phyloP scores from a whole-genome alignment of 2,113 vertebrate species.

The Podilymbus podiceps region DNA sequence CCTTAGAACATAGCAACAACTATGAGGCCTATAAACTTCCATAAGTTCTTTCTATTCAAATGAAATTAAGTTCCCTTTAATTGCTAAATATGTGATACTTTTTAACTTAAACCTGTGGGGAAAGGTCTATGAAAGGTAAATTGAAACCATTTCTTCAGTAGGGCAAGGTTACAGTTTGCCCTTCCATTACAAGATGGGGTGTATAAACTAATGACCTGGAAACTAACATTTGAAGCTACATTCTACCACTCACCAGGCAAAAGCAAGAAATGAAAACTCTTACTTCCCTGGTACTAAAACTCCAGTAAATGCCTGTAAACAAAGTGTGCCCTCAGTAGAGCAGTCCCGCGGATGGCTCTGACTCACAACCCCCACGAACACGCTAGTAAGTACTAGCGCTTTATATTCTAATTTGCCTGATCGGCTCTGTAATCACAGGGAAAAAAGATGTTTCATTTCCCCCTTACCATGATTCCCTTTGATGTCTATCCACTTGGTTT shows the following conservation, averaged over 20 bases:
- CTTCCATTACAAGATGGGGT: not conserved
- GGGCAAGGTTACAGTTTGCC: not conserved
- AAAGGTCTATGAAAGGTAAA: not conserved
- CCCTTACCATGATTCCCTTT: constrained; percentile 93
- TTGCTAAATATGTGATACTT: not conserved
- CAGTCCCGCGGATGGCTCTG: not conserved
- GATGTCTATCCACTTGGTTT: constrained; percentile 95
- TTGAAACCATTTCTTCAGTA: not conserved
- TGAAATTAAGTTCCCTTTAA: not conserved
- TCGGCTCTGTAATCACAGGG: not conserved
- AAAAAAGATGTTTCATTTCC: not conserved
- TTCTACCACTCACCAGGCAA: not conserved
- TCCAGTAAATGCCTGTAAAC: not conserved
- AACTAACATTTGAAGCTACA: not conserved
- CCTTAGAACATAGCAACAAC: not conserved
- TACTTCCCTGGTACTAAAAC: not conserved
- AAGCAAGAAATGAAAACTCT: not conserved
- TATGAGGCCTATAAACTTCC: not conserved
- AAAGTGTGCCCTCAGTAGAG: not conserved
- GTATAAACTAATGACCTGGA: not conserved
- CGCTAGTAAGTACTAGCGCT: not conserved
- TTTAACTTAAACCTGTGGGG: not conserved
- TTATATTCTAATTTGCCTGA: not conserved
- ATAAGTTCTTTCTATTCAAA: not conserved
- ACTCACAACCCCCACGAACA: not conserved